These are phyloP conservation scores for Perca fluviatilis DNA, from an alignment of 2,113 vertebrate genomes.

Conservation along the genomic window DNA sequence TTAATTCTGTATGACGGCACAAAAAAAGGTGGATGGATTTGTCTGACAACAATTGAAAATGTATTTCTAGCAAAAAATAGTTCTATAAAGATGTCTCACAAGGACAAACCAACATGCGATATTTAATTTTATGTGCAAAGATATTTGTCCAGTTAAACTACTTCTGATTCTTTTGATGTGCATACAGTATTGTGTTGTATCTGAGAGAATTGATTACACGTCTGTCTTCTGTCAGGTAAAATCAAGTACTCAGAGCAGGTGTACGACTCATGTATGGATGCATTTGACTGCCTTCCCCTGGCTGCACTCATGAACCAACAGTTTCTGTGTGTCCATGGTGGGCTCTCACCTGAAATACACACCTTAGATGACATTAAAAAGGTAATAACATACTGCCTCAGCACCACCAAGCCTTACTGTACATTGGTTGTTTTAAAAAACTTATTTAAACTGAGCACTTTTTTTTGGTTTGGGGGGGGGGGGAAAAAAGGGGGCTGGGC, in stretches of 20 bases:
- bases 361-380: slow-evolving; percentile 89
- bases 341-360: slow-evolving; percentile 89
- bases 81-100: background rate
- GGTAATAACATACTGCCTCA: slow-evolving; percentile 59
- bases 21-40: slow-evolving; percentile 12
- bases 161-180: background rate
- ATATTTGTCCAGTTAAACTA: background rate
- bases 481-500: too few relatives aligned
- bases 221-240: slow-evolving; percentile 82
- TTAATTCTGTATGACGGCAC: slow-evolving; percentile 17
- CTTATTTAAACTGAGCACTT: too few relatives aligned
- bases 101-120: background rate
- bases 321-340: slow-evolving; percentile 88
- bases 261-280: slow-evolving; percentile 89
- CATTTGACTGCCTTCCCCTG: slow-evolving; percentile 88
- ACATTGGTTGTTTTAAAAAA: background rate
- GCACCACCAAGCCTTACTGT: background rate
- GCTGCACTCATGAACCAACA: slow-evolving; percentile 89
- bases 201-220: background rate
- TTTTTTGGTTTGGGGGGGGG: too few relatives aligned
- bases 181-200: background rate
- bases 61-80: background rate
- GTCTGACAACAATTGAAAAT: slow-evolving; percentile 1
- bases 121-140: background rate
- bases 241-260: slow-evolving; percentile 91